phyloP scores from a whole-genome alignment of 2,797 vertebrate species.

The Nasua narica region DNA sequence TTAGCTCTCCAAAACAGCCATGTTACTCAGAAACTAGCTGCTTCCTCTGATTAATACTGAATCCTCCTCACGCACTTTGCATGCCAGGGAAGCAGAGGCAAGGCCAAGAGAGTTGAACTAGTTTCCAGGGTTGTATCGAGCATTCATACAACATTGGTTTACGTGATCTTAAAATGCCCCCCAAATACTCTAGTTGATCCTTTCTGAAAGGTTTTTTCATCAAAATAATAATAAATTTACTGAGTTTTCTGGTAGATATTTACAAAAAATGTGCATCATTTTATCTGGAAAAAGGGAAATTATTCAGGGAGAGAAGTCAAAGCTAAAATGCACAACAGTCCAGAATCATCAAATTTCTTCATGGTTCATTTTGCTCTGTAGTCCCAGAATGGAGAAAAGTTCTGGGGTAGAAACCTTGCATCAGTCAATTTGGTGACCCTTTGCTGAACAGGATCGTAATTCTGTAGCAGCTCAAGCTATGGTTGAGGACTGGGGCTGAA shows the following conservation, averaged over 20 bases:
- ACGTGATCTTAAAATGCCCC: background rate
- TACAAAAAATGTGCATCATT: background rate
- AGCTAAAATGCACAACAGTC: background rate
- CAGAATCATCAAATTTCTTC: background rate
- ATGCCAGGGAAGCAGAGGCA: background rate
- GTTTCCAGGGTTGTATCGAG: accelerated
- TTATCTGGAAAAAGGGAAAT: background rate
- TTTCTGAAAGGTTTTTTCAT: background rate
- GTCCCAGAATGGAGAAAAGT: background rate
- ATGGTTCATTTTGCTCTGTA: background rate
- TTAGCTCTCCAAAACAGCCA: background rate
- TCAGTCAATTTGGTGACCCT: slow-evolving; percentile 42
- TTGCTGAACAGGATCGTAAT: slow-evolving; percentile 11
- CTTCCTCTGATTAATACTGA: background rate
- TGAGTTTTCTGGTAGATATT: background rate
- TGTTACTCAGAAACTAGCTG: background rate
- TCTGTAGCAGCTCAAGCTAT: background rate
- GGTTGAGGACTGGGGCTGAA: background rate
- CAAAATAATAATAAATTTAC: background rate
- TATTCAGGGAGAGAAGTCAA: slow-evolving; percentile 7
- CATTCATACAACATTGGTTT: background rate
- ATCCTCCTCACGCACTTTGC: accelerated
- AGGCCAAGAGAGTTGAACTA: background rate
- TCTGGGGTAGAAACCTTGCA: background rate
- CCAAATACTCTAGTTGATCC: background rate